Conservation (phyloP, 2,888 invertebrate genomes). For the Trypoxylon attenuatum region DNA sequence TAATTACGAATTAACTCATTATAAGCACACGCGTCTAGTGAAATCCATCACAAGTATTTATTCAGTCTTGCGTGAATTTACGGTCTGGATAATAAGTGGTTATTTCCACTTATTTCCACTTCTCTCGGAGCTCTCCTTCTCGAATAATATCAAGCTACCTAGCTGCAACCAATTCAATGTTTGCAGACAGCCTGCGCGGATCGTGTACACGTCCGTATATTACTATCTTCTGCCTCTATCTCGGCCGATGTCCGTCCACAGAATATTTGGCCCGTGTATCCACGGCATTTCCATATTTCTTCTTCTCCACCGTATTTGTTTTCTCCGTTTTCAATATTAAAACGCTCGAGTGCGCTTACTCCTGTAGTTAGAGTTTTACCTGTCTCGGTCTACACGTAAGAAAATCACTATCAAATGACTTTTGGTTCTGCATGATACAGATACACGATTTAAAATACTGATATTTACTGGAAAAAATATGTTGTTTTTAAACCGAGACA, state of each 20-base stretch:
- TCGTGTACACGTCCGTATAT: constrained; percentile 35
- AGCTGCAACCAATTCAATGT: constrained; percentile 10
- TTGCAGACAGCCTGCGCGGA: constrained; percentile 21
- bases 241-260: constrained; percentile 17
- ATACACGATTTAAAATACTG: too few species aligned
- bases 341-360: constrained; percentile 6
- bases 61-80: background rate
- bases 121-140: background rate
- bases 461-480: too few species aligned
- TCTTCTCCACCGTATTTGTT: constrained; percentile 23
- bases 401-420: too few species aligned
- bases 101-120: background rate
- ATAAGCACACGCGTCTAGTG: background rate
- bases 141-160: background rate
- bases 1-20: background rate
- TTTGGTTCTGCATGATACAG: too few species aligned
- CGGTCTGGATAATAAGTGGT: constrained; percentile 7
- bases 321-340: constrained; percentile 32
- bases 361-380: too few species aligned
- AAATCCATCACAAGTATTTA: background rate
- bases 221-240: constrained; percentile 35
- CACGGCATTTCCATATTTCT: constrained; percentile 28
- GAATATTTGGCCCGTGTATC: constrained; percentile 43
- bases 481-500: too few species aligned
- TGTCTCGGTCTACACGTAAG: too few species aligned